Evolutionary conservation across 1,140 invertebrate species (phyloP).

Genomic region (Temnothorax nylanderi): DNA sequence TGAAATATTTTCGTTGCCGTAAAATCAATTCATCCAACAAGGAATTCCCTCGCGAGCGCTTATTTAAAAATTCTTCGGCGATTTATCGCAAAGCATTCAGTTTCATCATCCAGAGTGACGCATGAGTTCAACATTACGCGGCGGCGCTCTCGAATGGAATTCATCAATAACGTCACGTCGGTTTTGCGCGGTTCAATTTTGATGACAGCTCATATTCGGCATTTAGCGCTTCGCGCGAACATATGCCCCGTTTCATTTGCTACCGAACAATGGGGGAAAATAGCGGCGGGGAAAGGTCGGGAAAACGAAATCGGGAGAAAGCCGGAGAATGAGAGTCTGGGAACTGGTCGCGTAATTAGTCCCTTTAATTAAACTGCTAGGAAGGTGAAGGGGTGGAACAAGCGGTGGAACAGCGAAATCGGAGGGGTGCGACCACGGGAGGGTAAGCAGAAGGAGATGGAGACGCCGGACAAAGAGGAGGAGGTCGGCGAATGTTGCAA

Average conservation of each 20-base stretch:
- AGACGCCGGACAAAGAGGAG: conserved; percentile 39
- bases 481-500: conserved; percentile 31
- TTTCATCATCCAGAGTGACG: conserved; percentile 41
- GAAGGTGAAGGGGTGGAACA: conserved; percentile 24
- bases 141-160: conserved; percentile 34
- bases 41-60: conserved; percentile 51
- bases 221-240: conserved; percentile 43
- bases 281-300: background rate
- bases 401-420: background rate
- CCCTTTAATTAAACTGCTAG: conserved; percentile 70
- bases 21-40: conserved; percentile 55
- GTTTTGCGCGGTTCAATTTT: conserved; percentile 44
- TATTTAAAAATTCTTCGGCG: conserved; percentile 58
- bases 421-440: background rate
- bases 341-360: conserved; percentile 69
- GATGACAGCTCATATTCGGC: conserved; percentile 53
- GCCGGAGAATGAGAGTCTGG: conserved; percentile 41
- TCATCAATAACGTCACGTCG: conserved; percentile 56
- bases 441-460: conserved; percentile 20
- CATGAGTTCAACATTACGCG: conserved; percentile 29
- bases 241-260: conserved; percentile 50
- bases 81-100: conserved; percentile 55
- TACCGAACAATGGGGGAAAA: conserved; percentile 33
- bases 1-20: conserved; percentile 46
- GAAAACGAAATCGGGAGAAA: conserved; percentile 41